A percentile compares a stretch with the other conserved stretches of the same genome.
Conservation (phyloP, 2,888 invertebrate genomes). For the Rotaria sp. region DNA sequence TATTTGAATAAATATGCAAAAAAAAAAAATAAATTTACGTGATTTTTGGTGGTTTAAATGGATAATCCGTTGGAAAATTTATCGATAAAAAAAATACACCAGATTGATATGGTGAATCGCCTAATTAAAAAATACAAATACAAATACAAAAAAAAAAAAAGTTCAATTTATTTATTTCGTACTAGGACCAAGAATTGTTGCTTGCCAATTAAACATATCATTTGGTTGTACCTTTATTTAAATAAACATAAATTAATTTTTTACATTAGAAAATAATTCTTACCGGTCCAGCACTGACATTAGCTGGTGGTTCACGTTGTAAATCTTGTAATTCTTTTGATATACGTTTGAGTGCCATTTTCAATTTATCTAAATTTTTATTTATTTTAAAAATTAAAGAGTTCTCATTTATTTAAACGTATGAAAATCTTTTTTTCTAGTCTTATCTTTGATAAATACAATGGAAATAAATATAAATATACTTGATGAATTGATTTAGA, state of each 20-base stretch:
- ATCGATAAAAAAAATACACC: constrained; percentile 99
- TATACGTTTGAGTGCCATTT: constrained; percentile 8
- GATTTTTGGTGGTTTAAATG: constrained; percentile 53
- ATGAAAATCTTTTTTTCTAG: too few species aligned
- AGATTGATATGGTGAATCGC: constrained; percentile 79
- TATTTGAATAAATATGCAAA: neutral
- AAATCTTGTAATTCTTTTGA: constrained; percentile 65
- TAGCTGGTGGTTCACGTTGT: constrained; percentile 22
- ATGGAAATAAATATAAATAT: too few species aligned
- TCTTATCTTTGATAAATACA: too few species aligned
- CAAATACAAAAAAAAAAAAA: neutral
- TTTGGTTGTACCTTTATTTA: neutral
- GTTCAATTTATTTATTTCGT: neutral
- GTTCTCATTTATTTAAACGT: too few species aligned
- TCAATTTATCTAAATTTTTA: neutral
- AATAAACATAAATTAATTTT: neutral
- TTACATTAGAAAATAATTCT: neutral
- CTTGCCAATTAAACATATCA: constrained; percentile 16
- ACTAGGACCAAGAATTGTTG: neutral
- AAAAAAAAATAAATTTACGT: constrained; percentile 52
- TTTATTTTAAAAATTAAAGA: too few species aligned
- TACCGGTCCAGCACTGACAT: neutral
- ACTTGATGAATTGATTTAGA: too few species aligned
- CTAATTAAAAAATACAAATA: neutral
- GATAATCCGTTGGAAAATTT: constrained; percentile 99